Conservation (phyloP, 1,140 invertebrate genomes). For the Wasmannia auropunctata region DNA sequence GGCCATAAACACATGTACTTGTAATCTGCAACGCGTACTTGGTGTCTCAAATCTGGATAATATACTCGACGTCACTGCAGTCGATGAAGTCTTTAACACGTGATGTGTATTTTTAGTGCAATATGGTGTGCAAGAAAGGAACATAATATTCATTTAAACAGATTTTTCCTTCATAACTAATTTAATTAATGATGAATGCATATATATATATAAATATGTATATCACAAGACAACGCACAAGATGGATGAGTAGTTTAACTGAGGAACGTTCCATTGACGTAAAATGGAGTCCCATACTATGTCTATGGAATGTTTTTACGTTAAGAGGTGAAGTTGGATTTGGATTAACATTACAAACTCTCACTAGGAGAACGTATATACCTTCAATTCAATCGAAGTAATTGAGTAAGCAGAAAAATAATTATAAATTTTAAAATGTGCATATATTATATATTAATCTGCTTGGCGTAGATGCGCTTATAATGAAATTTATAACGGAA, state of each 20-base stretch:
- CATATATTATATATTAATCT: not conserved
- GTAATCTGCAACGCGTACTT: not conserved
- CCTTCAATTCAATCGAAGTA: not conserved
- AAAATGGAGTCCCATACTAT: no score
- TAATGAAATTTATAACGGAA: not conserved
- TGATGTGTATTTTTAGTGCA: not conserved
- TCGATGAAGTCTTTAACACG: not conserved
- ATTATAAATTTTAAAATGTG: not conserved
- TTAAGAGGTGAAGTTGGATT: not conserved
- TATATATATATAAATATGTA: not conserved
- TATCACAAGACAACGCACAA: not conserved
- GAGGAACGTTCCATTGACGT: no score
- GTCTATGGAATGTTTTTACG: not conserved
- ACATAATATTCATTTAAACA: not conserved
- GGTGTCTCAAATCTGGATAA: not conserved
- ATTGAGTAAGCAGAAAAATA: not conserved
- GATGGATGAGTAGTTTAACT: not conserved
- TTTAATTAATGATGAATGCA: not conserved
- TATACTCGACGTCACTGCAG: not conserved
- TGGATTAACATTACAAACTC: not conserved
- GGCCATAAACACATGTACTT: not conserved
- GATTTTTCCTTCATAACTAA: not conserved
- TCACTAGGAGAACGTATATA: not conserved
- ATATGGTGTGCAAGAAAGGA: not conserved
- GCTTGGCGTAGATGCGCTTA: not conserved